A percentile compares a stretch with the other conserved stretches of the same genome.
phyloP scores from a whole-genome alignment of 2,888 invertebrate species.

The Diloba caeruleocephala region DNA sequence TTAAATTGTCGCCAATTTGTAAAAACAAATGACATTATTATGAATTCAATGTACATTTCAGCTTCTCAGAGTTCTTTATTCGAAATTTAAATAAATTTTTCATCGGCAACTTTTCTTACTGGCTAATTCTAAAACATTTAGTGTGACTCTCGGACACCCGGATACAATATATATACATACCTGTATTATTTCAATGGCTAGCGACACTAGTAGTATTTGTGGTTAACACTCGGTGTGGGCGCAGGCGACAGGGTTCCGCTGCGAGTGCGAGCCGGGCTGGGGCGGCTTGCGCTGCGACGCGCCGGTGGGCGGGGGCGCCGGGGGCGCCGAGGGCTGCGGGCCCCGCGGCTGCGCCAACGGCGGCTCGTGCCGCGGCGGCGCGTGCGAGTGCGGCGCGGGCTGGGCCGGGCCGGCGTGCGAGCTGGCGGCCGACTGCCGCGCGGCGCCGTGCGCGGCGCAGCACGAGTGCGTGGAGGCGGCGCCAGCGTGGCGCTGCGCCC shows the following conservation, averaged over 20 bases:
- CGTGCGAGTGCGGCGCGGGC: slow-evolving; percentile 91
- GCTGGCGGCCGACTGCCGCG: slow-evolving; percentile 91
- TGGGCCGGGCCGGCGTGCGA: slow-evolving; percentile 92
- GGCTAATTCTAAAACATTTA: too few relatives aligned
- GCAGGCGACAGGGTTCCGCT: slow-evolving; percentile 87
- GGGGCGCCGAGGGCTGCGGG: slow-evolving; percentile 83
- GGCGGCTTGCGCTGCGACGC: slow-evolving; percentile 77
- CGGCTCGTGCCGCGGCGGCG: slow-evolving; percentile 85
- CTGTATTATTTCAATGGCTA: too few relatives aligned
- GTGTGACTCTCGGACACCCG: too few relatives aligned
- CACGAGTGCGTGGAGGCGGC: slow-evolving; percentile 86
- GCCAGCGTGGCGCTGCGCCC: slow-evolving; percentile 89
- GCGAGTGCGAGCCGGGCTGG: slow-evolving; percentile 93
- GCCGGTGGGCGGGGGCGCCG: slow-evolving; percentile 14
- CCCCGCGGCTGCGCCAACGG: slow-evolving; percentile 90
- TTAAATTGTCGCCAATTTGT: too few relatives aligned
- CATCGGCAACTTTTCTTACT: too few relatives aligned
- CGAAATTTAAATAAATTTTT: too few relatives aligned
- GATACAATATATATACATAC: too few relatives aligned
- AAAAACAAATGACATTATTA: too few relatives aligned
- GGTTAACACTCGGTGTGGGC: too few relatives aligned
- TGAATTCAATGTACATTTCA: too few relatives aligned
- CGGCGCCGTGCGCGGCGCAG: slow-evolving; percentile 67
- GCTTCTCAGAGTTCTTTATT: too few relatives aligned
- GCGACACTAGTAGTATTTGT: too few relatives aligned